Conservation (phyloP, 2,888 invertebrate genomes). For the Epirrita christyi region DNA sequence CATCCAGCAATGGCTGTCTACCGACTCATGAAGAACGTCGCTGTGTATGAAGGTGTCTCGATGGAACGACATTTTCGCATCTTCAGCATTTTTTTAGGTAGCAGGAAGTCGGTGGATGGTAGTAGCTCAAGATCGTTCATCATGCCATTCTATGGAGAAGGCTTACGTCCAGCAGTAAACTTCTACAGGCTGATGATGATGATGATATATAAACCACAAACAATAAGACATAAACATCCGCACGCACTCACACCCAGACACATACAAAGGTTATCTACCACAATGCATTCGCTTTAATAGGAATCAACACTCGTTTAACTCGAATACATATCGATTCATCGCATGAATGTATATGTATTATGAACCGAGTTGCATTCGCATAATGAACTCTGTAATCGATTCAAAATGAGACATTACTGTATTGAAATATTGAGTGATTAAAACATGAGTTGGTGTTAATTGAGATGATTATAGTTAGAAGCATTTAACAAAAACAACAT, state of each 20-base stretch:
- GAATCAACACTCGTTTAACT: slow-evolving; percentile 44
- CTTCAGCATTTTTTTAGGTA: too few species aligned
- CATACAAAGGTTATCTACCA: slow-evolving; percentile 19
- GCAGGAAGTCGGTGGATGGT: too few species aligned
- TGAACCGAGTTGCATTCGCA: slow-evolving; percentile 54
- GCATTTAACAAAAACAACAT: not conserved
- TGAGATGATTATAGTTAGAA: too few species aligned
- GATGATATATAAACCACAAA: not conserved
- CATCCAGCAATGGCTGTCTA: too few species aligned
- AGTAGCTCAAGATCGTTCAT: too few species aligned
- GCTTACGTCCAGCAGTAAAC: too few species aligned
- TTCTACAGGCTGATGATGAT: too few species aligned
- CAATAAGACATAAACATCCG: slow-evolving; percentile 1
- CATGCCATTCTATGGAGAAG: too few species aligned
- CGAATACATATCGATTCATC: slow-evolving; percentile 47
- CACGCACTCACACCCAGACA: slow-evolving; percentile 2
- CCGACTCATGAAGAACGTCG: too few species aligned
- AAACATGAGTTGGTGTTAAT: slow-evolving; percentile 17
- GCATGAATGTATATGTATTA: slow-evolving; percentile 58
- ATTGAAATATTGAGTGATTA: slow-evolving; percentile 27
- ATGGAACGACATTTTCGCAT: too few species aligned
- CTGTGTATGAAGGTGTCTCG: too few species aligned
- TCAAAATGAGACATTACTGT: slow-evolving; percentile 32
- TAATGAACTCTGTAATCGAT: slow-evolving; percentile 51
- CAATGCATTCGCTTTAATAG: slow-evolving; percentile 37